Percentiles rank a stretch among this genome's conserved stretches.
phyloP scores from a whole-genome alignment of 2,797 vertebrate species.

The Chlorospingus semifuscus region DNA sequence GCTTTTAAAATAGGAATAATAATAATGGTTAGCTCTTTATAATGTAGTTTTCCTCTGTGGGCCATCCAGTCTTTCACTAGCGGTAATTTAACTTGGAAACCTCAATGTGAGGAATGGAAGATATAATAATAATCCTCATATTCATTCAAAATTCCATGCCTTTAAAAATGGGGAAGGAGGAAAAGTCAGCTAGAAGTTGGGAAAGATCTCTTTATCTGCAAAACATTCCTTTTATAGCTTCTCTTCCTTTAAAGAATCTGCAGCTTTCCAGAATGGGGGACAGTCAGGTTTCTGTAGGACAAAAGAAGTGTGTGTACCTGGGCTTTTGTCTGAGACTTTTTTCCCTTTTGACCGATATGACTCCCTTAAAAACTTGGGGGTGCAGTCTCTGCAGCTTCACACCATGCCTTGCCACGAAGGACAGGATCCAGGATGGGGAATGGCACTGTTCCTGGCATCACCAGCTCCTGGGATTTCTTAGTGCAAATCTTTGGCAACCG shows the following conservation, averaged over 20 bases:
- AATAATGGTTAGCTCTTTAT: neutral
- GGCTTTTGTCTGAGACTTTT: neutral
- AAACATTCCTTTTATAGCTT: neutral
- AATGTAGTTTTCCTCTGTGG: neutral
- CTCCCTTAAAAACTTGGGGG: neutral
- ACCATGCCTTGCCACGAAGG: accelerated
- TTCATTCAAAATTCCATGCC: neutral
- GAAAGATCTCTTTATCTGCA: slow-evolving; percentile 9
- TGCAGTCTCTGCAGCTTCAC: neutral
- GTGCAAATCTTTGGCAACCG: slow-evolving; percentile 50
- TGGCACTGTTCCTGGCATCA: neutral
- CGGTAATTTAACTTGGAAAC: slow-evolving; percentile 13
- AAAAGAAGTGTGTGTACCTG: neutral
- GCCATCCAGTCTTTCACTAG: neutral
- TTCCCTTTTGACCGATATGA: accelerated
- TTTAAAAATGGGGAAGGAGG: neutral
- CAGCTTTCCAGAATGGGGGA: neutral
- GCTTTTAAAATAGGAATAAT: slow-evolving; percentile 15
- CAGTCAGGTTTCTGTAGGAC: neutral
- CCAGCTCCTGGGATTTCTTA: slow-evolving; percentile 37
- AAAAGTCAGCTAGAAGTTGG: slow-evolving; percentile 10
- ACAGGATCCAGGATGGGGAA: neutral
- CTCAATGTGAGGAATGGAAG: neutral
- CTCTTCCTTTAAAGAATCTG: neutral
- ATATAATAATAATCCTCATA: neutral